Evolutionary conservation across 2,113 vertebrate species (phyloP).

Genomic region (Caracal caracal): DNA sequence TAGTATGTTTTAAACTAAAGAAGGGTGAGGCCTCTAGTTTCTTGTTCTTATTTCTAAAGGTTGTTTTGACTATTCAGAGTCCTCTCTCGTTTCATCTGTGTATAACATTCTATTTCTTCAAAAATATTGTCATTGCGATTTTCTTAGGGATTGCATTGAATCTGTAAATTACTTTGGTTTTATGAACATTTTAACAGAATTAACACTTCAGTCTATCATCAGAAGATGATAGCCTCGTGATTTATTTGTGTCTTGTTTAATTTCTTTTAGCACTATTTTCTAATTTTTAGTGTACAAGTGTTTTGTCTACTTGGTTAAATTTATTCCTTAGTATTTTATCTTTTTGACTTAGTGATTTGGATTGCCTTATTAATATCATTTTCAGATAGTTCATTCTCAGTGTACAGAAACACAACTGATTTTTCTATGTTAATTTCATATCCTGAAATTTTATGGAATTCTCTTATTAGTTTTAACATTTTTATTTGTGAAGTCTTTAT

Average conservation of each 20-base stretch:
- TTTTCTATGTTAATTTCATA: background rate
- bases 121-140: background rate
- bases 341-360: background rate
- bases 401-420: background rate
- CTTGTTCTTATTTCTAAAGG: background rate
- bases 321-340: background rate
- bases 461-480: background rate
- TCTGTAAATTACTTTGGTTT: background rate
- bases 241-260: background rate
- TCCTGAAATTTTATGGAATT: background rate
- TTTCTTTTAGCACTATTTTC: background rate
- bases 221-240: background rate
- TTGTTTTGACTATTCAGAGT: background rate
- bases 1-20: background rate
- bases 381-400: background rate
- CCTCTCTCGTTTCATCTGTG: background rate
- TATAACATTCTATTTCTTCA: background rate
- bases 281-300: background rate
- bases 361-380: background rate
- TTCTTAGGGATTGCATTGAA: background rate
- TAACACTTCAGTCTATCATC: background rate
- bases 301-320: background rate
- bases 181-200: background rate
- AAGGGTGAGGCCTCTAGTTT: background rate
- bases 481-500: background rate